phyloP scores from a whole-genome alignment of 2,113 vertebrate genomes.

The Vidua chalybeata region DNA sequence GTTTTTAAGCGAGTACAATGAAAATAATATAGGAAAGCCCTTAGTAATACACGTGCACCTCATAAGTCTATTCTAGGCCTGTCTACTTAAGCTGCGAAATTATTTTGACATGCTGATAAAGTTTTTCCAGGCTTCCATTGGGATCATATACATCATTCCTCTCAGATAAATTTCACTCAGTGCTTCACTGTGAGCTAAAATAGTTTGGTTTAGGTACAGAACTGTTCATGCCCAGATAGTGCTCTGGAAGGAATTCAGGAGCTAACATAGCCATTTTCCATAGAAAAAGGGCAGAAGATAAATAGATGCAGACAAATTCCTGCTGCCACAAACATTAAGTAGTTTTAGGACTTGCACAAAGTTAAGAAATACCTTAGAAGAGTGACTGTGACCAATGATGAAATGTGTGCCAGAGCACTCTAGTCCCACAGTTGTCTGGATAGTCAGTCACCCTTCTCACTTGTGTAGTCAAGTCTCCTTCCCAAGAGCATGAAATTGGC shows the following conservation, averaged over 20 bases:
- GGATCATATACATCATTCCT: not conserved
- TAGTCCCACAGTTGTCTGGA: not conserved
- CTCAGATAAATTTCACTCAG: not conserved
- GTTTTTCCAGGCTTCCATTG: slow-evolving; percentile 4
- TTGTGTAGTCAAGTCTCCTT: not conserved
- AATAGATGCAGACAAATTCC: slow-evolving; percentile 34
- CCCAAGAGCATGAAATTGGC: not conserved
- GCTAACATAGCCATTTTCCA: slow-evolving; percentile 56
- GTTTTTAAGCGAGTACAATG: not conserved
- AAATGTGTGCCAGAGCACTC: not conserved
- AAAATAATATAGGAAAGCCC: not conserved
- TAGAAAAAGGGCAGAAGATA: slow-evolving; percentile 47
- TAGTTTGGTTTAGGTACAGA: slow-evolving; percentile 61
- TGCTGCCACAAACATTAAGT: not conserved
- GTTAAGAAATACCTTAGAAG: not conserved
- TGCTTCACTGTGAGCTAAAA: slow-evolving; percentile 51
- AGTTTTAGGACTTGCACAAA: not conserved
- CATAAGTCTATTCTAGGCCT: not conserved
- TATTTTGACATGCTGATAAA: slow-evolving; percentile 17
- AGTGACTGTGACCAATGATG: not conserved
- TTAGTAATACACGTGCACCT: not conserved
- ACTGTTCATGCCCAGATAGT: slow-evolving; percentile 27
- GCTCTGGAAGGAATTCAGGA: slow-evolving; percentile 35
- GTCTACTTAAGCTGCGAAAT: slow-evolving; percentile 25
- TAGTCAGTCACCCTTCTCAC: not conserved